These are phyloP conservation scores for Etheostoma spectabile DNA, from an alignment of 2,113 vertebrate species.

Conservation along the genomic window DNA sequence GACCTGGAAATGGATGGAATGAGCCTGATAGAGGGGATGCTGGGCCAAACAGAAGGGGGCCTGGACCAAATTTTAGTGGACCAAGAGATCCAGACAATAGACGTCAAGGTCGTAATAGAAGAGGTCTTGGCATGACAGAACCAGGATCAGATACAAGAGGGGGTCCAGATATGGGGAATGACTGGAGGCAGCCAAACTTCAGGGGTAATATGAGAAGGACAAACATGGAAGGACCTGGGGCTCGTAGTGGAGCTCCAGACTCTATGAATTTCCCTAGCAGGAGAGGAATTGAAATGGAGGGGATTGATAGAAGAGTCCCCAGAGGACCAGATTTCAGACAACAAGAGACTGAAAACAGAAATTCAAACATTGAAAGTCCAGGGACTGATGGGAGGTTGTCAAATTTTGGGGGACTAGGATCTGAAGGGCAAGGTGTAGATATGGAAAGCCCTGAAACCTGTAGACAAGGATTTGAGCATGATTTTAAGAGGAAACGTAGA, in stretches of 20 bases:
- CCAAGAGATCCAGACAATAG: conserved; percentile 29
- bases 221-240: conserved; percentile 32
- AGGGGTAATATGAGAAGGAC: conserved; percentile 46
- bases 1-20: conserved; percentile 52
- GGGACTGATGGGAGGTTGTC: conserved; percentile 32
- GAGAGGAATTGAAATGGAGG: conserved; percentile 51
- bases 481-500: conserved; percentile 45
- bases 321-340: conserved; percentile 27
- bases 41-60: conserved; percentile 17
- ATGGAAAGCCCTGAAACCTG: conserved; percentile 32
- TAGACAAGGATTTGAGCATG: conserved; percentile 41
- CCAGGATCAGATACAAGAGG: conserved; percentile 33
- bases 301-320: conserved; percentile 37
- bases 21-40: conserved; percentile 24
- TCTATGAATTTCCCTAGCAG: conserved; percentile 29
- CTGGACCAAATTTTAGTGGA: conserved; percentile 34
- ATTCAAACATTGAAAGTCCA: conserved; percentile 25
- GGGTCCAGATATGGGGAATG: conserved; percentile 31
- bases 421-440: conserved; percentile 32
- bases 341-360: conserved; percentile 32
- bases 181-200: conserved; percentile 35
- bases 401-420: conserved; percentile 32
- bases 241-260: conserved; percentile 21
- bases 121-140: conserved; percentile 30
- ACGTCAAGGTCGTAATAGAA: conserved; percentile 26